Percentiles rank a stretch among this genome's conserved stretches.
Conservation (phyloP, 2,797 vertebrate species). For the Falco peregrinus region DNA sequence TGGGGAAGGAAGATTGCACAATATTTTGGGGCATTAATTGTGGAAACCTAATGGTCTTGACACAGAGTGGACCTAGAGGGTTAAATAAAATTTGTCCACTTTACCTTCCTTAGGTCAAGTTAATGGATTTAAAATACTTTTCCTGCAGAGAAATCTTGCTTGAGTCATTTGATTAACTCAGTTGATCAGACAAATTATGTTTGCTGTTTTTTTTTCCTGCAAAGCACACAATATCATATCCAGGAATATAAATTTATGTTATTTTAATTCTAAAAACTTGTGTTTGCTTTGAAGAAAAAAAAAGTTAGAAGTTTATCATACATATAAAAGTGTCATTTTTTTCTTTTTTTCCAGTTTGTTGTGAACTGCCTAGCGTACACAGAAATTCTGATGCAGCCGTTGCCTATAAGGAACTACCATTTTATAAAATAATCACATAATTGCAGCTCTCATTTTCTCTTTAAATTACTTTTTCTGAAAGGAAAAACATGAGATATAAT, state of each 20-base stretch:
- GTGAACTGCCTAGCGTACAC: not conserved
- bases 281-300: not conserved
- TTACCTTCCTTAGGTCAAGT: not conserved
- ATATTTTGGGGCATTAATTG: not conserved
- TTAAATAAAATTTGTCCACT: not conserved
- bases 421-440: constrained; percentile 65
- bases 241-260: not conserved
- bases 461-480: constrained; percentile 56
- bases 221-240: not conserved
- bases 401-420: not conserved
- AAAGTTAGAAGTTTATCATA: not conserved
- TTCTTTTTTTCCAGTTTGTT: not conserved
- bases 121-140: not conserved
- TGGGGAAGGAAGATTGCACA: not conserved
- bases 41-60: not conserved
- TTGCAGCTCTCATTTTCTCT: constrained; percentile 50
- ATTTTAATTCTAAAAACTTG: not conserved
- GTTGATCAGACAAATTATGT: not conserved
- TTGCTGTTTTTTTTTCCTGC: not conserved
- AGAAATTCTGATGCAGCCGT: not conserved
- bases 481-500: constrained; percentile 48
- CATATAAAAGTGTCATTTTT: not conserved
- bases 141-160: not conserved
- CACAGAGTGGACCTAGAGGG: not conserved
- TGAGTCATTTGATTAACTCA: not conserved